Evolutionary conservation across 2,888 invertebrate species (phyloP), one percentile per base, ranked within the genome.

Genomic region (Trimorus sp.): DNA sequence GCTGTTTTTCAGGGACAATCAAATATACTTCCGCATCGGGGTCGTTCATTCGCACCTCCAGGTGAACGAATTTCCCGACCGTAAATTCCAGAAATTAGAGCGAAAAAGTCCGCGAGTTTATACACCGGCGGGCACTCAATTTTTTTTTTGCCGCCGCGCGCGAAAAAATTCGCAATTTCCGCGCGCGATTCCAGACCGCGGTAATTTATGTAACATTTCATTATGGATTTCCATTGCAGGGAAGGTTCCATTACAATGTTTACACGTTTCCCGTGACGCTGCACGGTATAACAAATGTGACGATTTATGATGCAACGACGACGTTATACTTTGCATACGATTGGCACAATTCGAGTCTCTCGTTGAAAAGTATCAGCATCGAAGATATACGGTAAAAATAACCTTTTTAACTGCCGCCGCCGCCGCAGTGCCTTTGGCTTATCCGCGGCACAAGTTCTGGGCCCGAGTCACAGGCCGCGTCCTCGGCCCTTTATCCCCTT

Each of bases 11-110:
- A 69, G 75, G 56, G 75, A 79, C 48, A 58, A 75, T 58, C n/a
- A 75, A 37, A 69, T 82, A 26, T 66, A 78, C 70, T 75, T 82
- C 7, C 65, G 63, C 11, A 51, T 74, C 1, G 75, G 78, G 11
- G 66, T 82, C 40, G 70, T 75, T 56, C 78, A 82, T 60, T 70
- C 69, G 40, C 16, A 70, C 56, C 69, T 82, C 45, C 15, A 78
- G 14, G 82, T 75, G 68, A 53, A 69, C 75, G 37, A 48, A 62
- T 36, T 9, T 42, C 15, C 51, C n/a, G n/a, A 38, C 38, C 12
- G 38, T 58, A 36, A 9, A 54, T 26, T 16, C 51, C n/a, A 45
- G 11, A 45, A 45, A 26, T 26, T 26, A 26, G 26, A 26, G 26
- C 26, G 26, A 26, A 26, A 26, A 26, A 26, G 26, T 26, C 26